These are phyloP conservation scores for Drosophila testacea DNA, from an alignment of 2,888 invertebrate genomes.

Conservation along the genomic window DNA sequence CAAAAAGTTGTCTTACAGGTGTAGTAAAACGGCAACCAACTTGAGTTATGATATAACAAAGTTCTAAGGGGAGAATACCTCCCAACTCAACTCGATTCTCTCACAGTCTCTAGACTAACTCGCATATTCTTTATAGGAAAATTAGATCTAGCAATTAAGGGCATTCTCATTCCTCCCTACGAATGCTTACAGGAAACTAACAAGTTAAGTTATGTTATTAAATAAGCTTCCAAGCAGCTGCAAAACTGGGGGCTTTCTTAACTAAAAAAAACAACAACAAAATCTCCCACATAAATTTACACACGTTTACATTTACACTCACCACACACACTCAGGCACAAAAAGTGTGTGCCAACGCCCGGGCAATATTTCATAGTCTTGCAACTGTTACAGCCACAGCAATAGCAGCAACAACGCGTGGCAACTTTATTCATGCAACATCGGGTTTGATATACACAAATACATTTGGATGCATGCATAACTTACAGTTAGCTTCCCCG, in stretches of 20 bases:
- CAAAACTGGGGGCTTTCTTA: too few relatives aligned
- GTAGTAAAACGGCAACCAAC: conserved; percentile 20
- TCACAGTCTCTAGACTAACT: conserved; percentile 15
- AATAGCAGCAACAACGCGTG: conserved; percentile 18
- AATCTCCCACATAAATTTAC: conserved; percentile 75
- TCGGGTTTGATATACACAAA: neutral
- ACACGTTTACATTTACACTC: conserved; percentile 55
- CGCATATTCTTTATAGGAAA: conserved; percentile 42
- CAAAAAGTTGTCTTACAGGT: conserved; percentile 53
- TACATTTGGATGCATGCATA: conserved; percentile 19
- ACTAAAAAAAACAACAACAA: too few relatives aligned
- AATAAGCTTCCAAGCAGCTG: conserved; percentile 55
- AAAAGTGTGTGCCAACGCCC: conserved; percentile 37
- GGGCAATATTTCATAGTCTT: conserved; percentile 63
- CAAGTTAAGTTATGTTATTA: conserved; percentile 50
- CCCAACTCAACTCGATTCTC: neutral
- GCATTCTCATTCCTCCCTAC: conserved; percentile 28
- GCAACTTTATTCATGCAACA: conserved; percentile 47
- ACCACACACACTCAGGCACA: conserved; percentile 16
- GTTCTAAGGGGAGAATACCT: conserved; percentile 8
- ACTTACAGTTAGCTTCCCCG: conserved; percentile 14
- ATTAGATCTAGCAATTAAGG: conserved; percentile 22
- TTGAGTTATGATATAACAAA: conserved; percentile 23
- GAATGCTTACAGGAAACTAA: conserved; percentile 53
- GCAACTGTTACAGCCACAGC: conserved; percentile 19